Percentiles rank a stretch among this genome's conserved stretches.
These are phyloP conservation scores for Drosophila dives DNA, from an alignment of 2,888 invertebrate genomes.

Conservation along the genomic window DNA sequence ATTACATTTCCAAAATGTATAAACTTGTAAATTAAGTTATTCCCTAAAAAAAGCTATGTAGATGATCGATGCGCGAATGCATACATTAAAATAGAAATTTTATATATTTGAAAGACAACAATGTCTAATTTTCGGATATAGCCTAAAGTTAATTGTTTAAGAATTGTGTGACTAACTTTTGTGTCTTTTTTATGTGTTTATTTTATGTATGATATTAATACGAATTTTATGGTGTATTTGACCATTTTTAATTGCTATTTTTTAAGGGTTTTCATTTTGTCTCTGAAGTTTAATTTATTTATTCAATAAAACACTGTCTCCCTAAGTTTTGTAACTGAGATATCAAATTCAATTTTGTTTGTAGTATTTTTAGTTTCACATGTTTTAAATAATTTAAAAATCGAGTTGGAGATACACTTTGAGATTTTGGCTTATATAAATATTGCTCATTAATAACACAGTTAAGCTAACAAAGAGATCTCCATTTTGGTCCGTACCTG, in stretches of 20 bases:
- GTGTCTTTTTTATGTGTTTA: neutral
- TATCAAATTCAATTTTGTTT: neutral
- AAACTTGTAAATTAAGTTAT: neutral
- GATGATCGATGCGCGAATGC: neutral
- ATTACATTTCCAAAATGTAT: neutral
- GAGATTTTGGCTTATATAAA: neutral
- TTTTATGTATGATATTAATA: neutral
- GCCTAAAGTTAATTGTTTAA: too few species aligned
- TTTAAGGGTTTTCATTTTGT: neutral
- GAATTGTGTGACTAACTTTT: too few species aligned
- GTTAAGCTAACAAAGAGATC: neutral
- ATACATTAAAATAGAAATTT: neutral
- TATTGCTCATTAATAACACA: neutral
- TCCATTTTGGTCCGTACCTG: constrained; percentile 86
- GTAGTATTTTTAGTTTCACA: neutral
- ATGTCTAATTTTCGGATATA: neutral
- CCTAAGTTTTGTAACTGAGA: neutral
- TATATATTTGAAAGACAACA: neutral
- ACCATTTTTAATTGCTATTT: neutral
- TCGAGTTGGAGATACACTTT: neutral
- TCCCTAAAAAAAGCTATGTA: too few species aligned
- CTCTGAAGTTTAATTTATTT: neutral
- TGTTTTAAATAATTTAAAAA: neutral
- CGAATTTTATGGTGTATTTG: neutral
- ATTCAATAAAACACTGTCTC: neutral